Evolutionary conservation across 1,140 invertebrate genomes (phyloP), one percentile per base, ranked within the genome.

Genomic region (Euborellia annulipes): DNA sequence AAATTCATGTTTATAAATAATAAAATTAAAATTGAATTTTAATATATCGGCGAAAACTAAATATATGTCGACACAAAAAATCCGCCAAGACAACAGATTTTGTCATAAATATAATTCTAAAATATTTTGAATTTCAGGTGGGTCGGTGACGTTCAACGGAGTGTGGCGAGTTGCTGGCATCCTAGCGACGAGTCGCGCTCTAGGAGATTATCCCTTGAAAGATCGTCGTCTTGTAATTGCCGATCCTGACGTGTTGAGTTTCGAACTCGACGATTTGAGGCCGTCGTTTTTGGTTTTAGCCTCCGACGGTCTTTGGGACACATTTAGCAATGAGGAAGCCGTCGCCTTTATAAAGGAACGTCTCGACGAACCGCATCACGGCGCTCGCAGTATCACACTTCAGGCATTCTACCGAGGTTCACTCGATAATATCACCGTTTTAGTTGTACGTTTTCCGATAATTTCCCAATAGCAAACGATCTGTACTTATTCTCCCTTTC

Each of bases 121-220:
- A n/a, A n/a, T n/a, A n/a, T n/a, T n/a, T n/a, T n/a, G n/a, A n/a
- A n/a, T n/a, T 27, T 89, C 89, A 18, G 90, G 90, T 46, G 89
- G 89, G 17, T 88, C 90, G 58, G 85, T 97, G 27, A 85, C 83
- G 45, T 94, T 93, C 58, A 90, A 92, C 59, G 92, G 92, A 41
- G 92, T 96, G 1, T 96, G 92, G 90, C 67, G 93, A 55, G 91
- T 97, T 8, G 89, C 89, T 42, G 93, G 93, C 11, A 88, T 97
- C 49, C 70, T 97, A 50, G 93, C 93, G 2, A 95, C 91, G 23
- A 96, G 91, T 11, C 69, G 92, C 55, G 92, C 91, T 1, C 68
- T 94, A 45, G 93, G 92, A 19, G 92, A 96, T 67, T 94, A 92
- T 64, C 89, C 90, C 20, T 64, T 97, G 1, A 97, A 97, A 68